These are phyloP conservation scores for Helicolenus hilgendorfi DNA, from an alignment of 2,797 vertebrate genomes.

Conservation along the genomic window DNA sequence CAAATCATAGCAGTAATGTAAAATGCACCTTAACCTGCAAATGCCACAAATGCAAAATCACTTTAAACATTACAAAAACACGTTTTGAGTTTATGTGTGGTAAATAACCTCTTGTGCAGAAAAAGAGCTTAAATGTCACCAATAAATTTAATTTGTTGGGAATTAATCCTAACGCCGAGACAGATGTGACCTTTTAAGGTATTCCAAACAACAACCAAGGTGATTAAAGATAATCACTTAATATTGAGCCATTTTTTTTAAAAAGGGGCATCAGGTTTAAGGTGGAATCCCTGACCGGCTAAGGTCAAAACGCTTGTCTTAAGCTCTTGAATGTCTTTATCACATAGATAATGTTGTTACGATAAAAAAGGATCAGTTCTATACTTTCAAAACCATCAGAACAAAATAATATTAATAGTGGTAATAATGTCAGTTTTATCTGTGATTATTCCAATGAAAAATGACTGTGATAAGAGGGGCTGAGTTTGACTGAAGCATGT, in stretches of 20 bases:
- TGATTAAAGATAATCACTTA: slow-evolving; percentile 92
- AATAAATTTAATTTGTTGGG: slow-evolving; percentile 89
- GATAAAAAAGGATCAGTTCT: not conserved
- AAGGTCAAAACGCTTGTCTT: slow-evolving; percentile 30
- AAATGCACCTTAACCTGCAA: not conserved
- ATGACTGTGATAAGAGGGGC: slow-evolving; percentile 14
- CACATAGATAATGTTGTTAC: not conserved
- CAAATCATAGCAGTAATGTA: not conserved
- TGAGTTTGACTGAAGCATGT: slow-evolving; percentile 25
- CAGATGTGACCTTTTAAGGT: slow-evolving; percentile 92
- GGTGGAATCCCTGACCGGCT: slow-evolving; percentile 28
- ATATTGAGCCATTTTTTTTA: slow-evolving; percentile 46
- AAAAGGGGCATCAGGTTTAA: slow-evolving; percentile 29
- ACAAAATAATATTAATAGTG: slow-evolving; percentile 8
- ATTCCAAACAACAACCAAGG: slow-evolving; percentile 93
- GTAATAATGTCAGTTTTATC: not conserved
- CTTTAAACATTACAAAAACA: slow-evolving; percentile 22
- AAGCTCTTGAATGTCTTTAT: slow-evolving; percentile 28
- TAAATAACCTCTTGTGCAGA: slow-evolving; percentile 18
- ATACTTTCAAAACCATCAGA: not conserved
- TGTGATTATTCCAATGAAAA: slow-evolving; percentile 30
- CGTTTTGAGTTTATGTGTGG: not conserved
- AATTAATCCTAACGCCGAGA: slow-evolving; percentile 88
- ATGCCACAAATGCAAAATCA: not conserved
- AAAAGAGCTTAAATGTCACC: slow-evolving; percentile 69